Conservation (phyloP, 2,113 vertebrate genomes). For the Mellivora capensis region DNA sequence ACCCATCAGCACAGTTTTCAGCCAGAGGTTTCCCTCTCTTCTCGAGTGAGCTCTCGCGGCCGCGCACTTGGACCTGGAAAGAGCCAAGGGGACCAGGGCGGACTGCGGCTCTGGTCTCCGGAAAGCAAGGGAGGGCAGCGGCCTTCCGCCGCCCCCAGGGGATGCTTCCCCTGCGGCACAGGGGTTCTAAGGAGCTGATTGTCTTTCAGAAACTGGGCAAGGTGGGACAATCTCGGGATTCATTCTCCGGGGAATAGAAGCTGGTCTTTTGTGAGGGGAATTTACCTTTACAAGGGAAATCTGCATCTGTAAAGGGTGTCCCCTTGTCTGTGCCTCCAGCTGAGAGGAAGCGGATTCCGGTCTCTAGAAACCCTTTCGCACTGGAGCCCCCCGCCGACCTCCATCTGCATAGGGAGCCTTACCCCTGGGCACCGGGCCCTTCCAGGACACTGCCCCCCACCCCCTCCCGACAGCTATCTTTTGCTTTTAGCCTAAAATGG, state of each 20-base stretch:
- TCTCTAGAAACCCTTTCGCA: not conserved
- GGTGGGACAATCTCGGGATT: not conserved
- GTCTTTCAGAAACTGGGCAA: not conserved
- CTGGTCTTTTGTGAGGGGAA: not conserved
- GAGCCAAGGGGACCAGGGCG: fast-evolving
- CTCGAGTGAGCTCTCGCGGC: not conserved
- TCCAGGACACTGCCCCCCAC: not conserved
- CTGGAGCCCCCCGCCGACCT: fast-evolving
- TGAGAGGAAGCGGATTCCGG: not conserved
- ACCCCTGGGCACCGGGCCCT: too few relatives aligned
- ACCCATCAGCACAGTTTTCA: not conserved
- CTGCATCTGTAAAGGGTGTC: not conserved
- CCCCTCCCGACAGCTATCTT: not conserved
- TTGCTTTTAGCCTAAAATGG: not conserved
- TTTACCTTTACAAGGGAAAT: not conserved
- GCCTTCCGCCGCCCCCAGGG: fast-evolving
- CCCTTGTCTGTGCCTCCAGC: fast-evolving
- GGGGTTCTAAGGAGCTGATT: not conserved
- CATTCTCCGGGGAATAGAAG: not conserved
- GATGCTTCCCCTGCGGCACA: not conserved
- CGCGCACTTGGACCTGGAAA: too few relatives aligned
- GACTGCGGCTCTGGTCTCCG: too few relatives aligned
- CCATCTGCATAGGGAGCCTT: not conserved
- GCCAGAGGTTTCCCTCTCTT: fast-evolving
- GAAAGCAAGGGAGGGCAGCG: not conserved